Evolutionary conservation across 2,797 vertebrate genomes (phyloP), one percentile per base, ranked within the genome.

Genomic region (Pseudochirops cupreus): DNA sequence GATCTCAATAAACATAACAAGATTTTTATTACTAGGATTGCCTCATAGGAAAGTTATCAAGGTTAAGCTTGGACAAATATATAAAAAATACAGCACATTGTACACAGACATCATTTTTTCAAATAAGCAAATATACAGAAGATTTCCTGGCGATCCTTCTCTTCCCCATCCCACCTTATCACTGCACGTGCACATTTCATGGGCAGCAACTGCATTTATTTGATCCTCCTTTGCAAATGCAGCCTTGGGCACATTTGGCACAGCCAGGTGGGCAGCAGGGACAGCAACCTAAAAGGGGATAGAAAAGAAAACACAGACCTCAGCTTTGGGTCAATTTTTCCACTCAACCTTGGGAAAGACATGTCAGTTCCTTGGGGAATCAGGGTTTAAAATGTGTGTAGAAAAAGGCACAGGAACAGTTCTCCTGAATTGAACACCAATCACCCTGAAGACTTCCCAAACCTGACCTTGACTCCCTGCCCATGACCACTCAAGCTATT

Each of bases 221-320:
- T 0, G 98, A 98, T 3, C 99, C 99, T 0, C 98, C 99, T 98
- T 99, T 99, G 98, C 99, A 99, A 97, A 99, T 98, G 0, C 99
- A 99, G 95, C 99, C 99, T 87, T 98, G 99, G 1, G 99, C 99
- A 12, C 99, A 99, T 96, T 99, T 99, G 97, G 97, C 98, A 98
- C 99, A 99, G 67, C 99, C 99, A 0, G 99, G 98, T 0, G 99
- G 99, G 96, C 99, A 99, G 97, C 99, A 99, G 4, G 99, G 52
- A 93, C 99, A 99, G 97, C 99, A 99, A 74, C 98, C 99, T 99
- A 92, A 0, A 82, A n/a, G 46, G 56, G 26, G n/a, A 2, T 55
- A 3, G 59, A 94, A 96, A 74, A 29, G 96, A 67, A 91, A 1
- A 33, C 16, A 93, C 24, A 90, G 57, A 5, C 97, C 7, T 87